phyloP scores from a whole-genome alignment of 1,140 invertebrate genomes.

The Drosophila chauvacae region DNA sequence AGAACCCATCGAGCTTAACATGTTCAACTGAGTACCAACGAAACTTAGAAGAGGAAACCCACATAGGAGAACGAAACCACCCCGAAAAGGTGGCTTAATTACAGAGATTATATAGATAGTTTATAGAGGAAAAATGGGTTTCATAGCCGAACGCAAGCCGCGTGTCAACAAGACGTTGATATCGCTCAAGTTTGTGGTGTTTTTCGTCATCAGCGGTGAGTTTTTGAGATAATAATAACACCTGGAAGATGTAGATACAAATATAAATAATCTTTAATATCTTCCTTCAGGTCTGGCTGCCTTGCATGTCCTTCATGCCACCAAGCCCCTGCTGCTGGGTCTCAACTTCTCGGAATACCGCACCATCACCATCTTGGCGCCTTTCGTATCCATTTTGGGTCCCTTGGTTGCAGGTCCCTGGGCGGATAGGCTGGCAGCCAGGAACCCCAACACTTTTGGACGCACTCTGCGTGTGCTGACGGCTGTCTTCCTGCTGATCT shows the following conservation, averaged over 20 bases:
- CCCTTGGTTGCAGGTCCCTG: constrained; percentile 88
- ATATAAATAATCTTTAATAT: no score
- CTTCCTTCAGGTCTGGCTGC: constrained; percentile 88
- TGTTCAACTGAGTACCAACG: constrained; percentile 33
- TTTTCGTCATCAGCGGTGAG: constrained; percentile 80
- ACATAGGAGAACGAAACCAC: constrained; percentile 20
- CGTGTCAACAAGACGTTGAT: constrained; percentile 77
- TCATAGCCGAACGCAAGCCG: constrained; percentile 53
- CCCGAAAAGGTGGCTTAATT: constrained; percentile 40
- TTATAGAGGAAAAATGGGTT: constrained; percentile 75
- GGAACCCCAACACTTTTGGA: constrained; percentile 73
- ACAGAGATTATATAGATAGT: constrained; percentile 36
- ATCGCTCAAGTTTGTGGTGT: constrained; percentile 76
- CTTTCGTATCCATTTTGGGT: constrained; percentile 89
- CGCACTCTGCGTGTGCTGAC: constrained; percentile 88
- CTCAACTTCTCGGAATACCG: constrained; percentile 89
- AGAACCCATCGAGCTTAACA: constrained; percentile 46
- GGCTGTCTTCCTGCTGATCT: constrained; percentile 88
- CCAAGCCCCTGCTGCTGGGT: constrained; percentile 90
- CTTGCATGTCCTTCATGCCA: constrained; percentile 90
- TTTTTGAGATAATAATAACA: neutral
- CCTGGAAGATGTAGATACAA: no score
- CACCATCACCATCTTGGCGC: constrained; percentile 90
- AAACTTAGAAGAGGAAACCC: constrained; percentile 10
- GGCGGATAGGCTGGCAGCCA: constrained; percentile 87